Conservation (phyloP, 2,888 invertebrate species). For the Nycteola revayana region DNA sequence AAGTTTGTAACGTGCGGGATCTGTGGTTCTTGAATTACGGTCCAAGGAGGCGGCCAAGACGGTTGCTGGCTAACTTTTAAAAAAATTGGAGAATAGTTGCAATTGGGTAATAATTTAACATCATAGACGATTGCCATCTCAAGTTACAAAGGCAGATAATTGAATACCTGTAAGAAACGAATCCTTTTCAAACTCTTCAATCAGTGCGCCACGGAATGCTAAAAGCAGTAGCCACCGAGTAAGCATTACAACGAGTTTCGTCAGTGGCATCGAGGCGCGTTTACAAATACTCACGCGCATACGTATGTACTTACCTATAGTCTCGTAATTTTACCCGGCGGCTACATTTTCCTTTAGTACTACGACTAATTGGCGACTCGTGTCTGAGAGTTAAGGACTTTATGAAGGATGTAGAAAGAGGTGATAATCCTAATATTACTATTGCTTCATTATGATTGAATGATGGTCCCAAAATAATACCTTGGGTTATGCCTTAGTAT, state of each 20-base stretch:
- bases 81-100: no score
- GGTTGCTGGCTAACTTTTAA: no score
- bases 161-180: no score
- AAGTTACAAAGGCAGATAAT: no score
- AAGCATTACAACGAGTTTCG: constrained; percentile 25
- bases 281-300: constrained; percentile 31
- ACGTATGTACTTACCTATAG: constrained; percentile 39
- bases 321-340: constrained; percentile 66
- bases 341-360: constrained; percentile 67
- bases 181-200: background rate
- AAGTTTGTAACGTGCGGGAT: no score
- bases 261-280: constrained; percentile 19
- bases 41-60: no score
- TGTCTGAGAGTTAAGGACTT: constrained; percentile 60
- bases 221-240: background rate
- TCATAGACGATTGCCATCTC: no score
- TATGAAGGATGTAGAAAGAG: constrained; percentile 45
- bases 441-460: no score
- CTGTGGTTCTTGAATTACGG: no score
- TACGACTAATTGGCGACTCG: constrained; percentile 72
- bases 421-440: constrained; percentile 35
- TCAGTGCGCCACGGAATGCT: background rate
- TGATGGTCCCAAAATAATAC: no score
- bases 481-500: no score
- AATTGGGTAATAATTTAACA: no score